Percentiles rank a stretch among this genome's conserved stretches.
These are phyloP conservation scores for Molanna angustata DNA, from an alignment of 2,888 invertebrate genomes.

Conservation along the genomic window DNA sequence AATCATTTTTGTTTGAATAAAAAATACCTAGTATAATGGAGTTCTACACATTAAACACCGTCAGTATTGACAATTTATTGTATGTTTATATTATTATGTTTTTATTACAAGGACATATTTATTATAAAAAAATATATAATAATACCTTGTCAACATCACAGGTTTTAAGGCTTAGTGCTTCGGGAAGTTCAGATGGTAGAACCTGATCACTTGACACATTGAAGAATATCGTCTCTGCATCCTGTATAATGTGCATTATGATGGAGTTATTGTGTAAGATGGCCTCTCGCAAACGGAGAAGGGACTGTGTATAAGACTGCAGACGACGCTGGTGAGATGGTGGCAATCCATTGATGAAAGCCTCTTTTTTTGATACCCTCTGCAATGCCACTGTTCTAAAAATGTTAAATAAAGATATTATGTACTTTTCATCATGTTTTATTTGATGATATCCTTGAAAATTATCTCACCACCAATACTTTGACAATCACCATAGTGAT, in stretches of 20 bases:
- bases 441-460: too few species aligned
- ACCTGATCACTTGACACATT: constrained; percentile 54
- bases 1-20: too few species aligned
- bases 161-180: constrained; percentile 1
- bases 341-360: constrained; percentile 71
- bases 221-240: constrained; percentile 82
- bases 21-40: too few species aligned
- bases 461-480: too few species aligned
- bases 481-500: too few species aligned
- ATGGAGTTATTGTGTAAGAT: constrained; percentile 70
- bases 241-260: constrained; percentile 69
- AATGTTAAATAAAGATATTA: too few species aligned
- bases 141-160: constrained; percentile 46
- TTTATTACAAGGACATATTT: too few species aligned
- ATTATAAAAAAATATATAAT: background rate
- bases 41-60: too few species aligned
- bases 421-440: too few species aligned
- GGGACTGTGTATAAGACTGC: constrained; percentile 70
- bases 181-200: constrained; percentile 28
- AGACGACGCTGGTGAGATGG: constrained; percentile 72
- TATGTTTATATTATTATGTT: too few species aligned
- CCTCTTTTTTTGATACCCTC: constrained; percentile 73
- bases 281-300: constrained; percentile 72
- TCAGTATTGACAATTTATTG: too few species aligned
- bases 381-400: constrained; percentile 73